Base-by-base conservation (phyloP, 2,888 invertebrate genomes). In the Eubasilissa splendida region DNA sequence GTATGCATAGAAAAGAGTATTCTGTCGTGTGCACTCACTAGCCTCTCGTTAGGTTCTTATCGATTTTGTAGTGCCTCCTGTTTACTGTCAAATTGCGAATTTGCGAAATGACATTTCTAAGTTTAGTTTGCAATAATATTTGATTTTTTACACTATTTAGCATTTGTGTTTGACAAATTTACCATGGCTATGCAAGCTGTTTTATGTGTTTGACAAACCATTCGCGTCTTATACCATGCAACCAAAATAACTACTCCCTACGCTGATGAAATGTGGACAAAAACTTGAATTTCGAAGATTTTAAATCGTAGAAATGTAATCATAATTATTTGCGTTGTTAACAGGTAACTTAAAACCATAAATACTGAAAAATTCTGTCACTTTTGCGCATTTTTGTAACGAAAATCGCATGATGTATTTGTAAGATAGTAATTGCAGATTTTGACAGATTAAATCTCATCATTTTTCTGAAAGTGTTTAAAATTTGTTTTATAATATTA, bases 61-160 rank as follows among this genome's bases (percentile, higher is more conserved):
- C 71, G 71, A 71, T 71, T 71, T 71, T 71, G 12, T 56, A 14
- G 53, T 31, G 71, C 71, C 71, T 71, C 71, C 71, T 71, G 71
- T 71, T 71, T 71, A 71, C 71, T 71, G 71, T 71, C 71, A 71
- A 54, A 54, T 71, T 54, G n/a, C 50, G 71, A 71, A 54, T 42
- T 42, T 71, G 71, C 71, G 71, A 71, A 71, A 71, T 71, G 71
- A 71, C 54, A 71, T 71, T 54, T 71, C 71, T 14, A 54, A 52
- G 53, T 71, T 31, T 71, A 22, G 53, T 22, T 71, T 54, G 2
- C 54, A 10, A 5, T 14, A 71, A 33, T 54, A 14, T 71, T 71
- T 71, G 33, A 71, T 10, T 54, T 71, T 8, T 53, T 68, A 9
- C 12, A n/a, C 14, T 52, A 9, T 68, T 50, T 68, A 50, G 33